Evolutionary conservation across 2,888 invertebrate species (phyloP).

Genomic region (Phaedon cochleariae): DNA sequence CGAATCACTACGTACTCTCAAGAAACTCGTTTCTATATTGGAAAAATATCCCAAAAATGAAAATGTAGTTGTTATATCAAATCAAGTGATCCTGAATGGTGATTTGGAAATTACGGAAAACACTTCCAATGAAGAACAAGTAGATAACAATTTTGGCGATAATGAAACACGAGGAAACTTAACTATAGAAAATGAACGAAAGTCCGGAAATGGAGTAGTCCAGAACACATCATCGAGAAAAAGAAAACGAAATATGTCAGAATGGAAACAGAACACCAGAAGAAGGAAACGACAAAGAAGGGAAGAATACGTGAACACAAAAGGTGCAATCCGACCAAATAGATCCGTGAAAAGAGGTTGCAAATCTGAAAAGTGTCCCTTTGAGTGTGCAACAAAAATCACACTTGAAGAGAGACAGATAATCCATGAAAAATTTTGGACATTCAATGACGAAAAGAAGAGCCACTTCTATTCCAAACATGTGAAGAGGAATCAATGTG

Average conservation of each 20-base stretch:
- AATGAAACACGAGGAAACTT: slow-evolving; percentile 4
- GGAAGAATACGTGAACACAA: neutral
- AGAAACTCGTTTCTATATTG: slow-evolving; percentile 1
- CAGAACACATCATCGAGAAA: neutral
- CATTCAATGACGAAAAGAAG: slow-evolving; percentile 5
- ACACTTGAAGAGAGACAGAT: neutral
- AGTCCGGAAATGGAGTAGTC: slow-evolving; percentile 11
- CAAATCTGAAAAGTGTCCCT: neutral
- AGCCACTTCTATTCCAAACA: slow-evolving; percentile 11
- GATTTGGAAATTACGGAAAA: slow-evolving; percentile 6
- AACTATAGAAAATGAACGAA: neutral
- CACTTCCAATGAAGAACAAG: slow-evolving; percentile 2
- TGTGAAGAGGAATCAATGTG: neutral
- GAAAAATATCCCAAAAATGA: slow-evolving; percentile 1
- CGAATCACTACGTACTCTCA: slow-evolving; percentile 4
- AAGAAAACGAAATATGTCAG: slow-evolving; percentile 4
- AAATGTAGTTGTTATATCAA: slow-evolving; percentile 8
- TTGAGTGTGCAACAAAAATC: slow-evolving; percentile 2
- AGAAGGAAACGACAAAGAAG: neutral
- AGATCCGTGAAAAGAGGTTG: neutral
- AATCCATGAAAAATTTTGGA: slow-evolving; percentile 7
- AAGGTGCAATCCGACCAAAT: neutral
- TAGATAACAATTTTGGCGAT: slow-evolving; percentile 8
- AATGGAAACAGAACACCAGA: slow-evolving; percentile 1
- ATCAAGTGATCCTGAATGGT: slow-evolving; percentile 1